Conservation (phyloP, 1,140 invertebrate species). For the Harpegnathos saltator region DNA sequence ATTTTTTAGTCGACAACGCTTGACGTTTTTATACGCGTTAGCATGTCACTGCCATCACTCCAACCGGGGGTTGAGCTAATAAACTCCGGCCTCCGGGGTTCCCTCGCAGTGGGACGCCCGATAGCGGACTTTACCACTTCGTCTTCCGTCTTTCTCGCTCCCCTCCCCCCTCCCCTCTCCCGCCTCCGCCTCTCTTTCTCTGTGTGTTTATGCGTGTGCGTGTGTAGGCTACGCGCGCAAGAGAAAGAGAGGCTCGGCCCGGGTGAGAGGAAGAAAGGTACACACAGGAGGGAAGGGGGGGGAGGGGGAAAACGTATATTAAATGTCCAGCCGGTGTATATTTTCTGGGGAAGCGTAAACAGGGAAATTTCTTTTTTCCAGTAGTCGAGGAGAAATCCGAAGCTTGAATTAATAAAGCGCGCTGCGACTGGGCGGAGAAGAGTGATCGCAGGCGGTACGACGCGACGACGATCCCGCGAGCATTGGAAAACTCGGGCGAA, state of each 20-base stretch:
- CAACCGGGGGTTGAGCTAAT: constrained; percentile 80
- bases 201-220: constrained; percentile 35
- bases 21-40: constrained; percentile 5
- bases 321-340: not conserved
- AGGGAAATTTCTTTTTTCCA: not conserved
- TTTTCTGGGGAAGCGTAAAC: not conserved
- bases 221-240: not conserved
- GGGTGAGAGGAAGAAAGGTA: too few species aligned
- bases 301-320: not conserved
- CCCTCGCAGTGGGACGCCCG: constrained; percentile 77
- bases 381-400: constrained; percentile 1
- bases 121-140: constrained; percentile 77
- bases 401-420: not conserved
- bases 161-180: too few species aligned
- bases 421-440: not conserved
- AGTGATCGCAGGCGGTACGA: too few species aligned
- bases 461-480: too few species aligned
- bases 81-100: constrained; percentile 80
- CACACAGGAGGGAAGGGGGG: not conserved
- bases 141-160: constrained; percentile 68
- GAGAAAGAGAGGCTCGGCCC: too few species aligned
- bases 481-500: too few species aligned
- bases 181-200: not conserved
- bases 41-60: constrained; percentile 64
- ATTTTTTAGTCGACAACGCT: constrained; percentile 40